Evolutionary conservation across 1,140 invertebrate genomes (phyloP).

Genomic region (Eufriesea mexicana): DNA sequence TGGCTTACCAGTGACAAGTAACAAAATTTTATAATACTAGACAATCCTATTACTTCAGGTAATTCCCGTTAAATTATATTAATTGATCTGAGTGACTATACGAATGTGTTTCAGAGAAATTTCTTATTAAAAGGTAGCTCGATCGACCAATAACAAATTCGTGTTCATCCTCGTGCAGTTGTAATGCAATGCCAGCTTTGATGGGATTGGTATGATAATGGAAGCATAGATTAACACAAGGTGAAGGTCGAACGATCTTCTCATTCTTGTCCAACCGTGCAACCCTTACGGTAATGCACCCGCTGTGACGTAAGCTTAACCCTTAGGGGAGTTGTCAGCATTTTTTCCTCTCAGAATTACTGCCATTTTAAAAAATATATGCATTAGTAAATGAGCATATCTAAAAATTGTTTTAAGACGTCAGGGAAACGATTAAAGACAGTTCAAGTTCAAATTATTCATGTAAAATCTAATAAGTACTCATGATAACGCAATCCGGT

Average conservation of each 20-base stretch:
- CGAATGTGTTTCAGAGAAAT: background rate
- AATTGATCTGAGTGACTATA: background rate
- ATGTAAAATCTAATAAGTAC: slow-evolving; percentile 7
- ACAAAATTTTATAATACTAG: background rate
- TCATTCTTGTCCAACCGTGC: slow-evolving; percentile 64
- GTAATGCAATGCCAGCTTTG: slow-evolving; percentile 41
- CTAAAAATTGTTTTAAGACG: background rate
- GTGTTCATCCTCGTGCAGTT: slow-evolving; percentile 35
- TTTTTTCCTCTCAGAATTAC: slow-evolving; percentile 49
- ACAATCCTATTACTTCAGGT: background rate
- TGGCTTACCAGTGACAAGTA: background rate
- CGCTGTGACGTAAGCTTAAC: slow-evolving; percentile 70
- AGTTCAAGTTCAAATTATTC: background rate
- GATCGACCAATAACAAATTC: slow-evolving; percentile 29
- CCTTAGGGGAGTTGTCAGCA: slow-evolving; percentile 68
- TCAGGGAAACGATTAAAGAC: background rate
- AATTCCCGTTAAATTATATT: background rate
- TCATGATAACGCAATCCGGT: background rate
- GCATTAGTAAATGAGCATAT: no score
- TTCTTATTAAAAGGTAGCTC: background rate
- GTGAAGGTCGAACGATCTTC: slow-evolving; percentile 74
- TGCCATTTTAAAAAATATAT: background rate
- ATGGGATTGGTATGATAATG: slow-evolving; percentile 71
- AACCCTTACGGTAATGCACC: slow-evolving; percentile 70
- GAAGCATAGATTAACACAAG: slow-evolving; percentile 76